Evolutionary conservation across 2,797 vertebrate species (phyloP).

Genomic region (Oreonectes daqikongensis): DNA sequence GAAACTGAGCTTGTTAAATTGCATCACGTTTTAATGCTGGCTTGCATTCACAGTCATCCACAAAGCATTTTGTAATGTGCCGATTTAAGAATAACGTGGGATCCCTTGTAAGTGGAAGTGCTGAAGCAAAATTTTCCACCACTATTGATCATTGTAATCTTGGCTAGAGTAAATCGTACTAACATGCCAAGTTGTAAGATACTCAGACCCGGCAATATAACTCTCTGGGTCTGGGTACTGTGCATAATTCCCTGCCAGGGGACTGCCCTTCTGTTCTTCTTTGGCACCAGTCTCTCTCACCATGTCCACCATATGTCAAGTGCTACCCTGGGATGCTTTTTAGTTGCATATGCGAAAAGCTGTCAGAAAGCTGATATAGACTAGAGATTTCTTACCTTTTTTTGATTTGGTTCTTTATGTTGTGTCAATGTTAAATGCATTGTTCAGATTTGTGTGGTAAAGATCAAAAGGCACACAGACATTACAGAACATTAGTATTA

Average conservation of each 20-base stretch:
- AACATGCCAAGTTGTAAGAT: conserved; percentile 22
- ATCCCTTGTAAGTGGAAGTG: not conserved
- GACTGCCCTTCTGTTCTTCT: conserved; percentile 54
- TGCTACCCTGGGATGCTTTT: conserved; percentile 46
- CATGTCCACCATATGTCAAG: conserved; percentile 62
- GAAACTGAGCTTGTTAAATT: not conserved
- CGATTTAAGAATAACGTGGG: conserved; percentile 7
- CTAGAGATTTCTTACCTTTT: not conserved
- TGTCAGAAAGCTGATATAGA: conserved; percentile 1
- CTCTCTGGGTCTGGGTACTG: conserved; percentile 31
- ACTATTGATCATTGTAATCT: conserved; percentile 29
- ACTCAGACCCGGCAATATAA: conserved; percentile 24
- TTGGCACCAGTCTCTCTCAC: conserved; percentile 42
- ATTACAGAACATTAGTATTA: not conserved
- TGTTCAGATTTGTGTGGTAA: not conserved
- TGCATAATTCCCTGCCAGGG: conserved; percentile 38
- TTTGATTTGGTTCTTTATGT: not conserved
- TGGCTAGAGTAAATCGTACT: conserved; percentile 9
- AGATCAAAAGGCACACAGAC: not conserved
- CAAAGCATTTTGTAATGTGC: conserved; percentile 11
- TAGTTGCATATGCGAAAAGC: conserved; percentile 25
- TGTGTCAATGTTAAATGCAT: not conserved
- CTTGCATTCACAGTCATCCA: conserved; percentile 1
- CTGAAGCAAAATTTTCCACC: not conserved
- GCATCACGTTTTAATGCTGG: not conserved